Conservation (phyloP, 1,140 invertebrate genomes). For the Aphaenogaster floridana region DNA sequence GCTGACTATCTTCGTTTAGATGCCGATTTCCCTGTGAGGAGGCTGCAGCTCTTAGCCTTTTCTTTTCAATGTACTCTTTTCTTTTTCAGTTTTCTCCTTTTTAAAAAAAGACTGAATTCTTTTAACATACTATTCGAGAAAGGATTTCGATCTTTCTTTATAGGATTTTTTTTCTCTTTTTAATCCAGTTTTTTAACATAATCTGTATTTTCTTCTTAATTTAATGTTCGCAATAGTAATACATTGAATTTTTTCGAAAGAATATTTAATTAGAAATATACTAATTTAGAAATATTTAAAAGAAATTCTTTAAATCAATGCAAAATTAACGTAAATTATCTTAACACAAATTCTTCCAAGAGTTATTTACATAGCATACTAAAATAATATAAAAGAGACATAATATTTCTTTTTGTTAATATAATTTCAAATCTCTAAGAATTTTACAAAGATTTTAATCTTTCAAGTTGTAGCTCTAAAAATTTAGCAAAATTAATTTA, state of each 20-base stretch:
- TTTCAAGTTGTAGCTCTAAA: neutral
- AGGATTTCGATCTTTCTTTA: neutral
- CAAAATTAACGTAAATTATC: neutral
- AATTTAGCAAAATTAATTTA: neutral
- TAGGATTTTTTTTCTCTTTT: neutral
- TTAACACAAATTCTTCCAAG: neutral
- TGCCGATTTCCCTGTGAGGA: conserved; percentile 45
- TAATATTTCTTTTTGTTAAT: neutral
- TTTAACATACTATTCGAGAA: neutral
- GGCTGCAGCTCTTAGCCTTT: conserved; percentile 3
- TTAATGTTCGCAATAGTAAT: too few species aligned
- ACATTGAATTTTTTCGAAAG: neutral
- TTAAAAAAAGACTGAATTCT: neutral
- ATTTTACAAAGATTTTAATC: neutral
- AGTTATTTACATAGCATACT: neutral
- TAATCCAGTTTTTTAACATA: neutral
- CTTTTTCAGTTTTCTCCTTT: neutral
- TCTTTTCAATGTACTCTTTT: neutral
- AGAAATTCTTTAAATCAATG: neutral
- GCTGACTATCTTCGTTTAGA: conserved; percentile 34
- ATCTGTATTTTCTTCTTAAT: neutral
- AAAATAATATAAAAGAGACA: neutral
- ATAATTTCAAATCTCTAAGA: neutral
- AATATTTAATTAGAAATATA: too few species aligned
- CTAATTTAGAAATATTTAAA: neutral